Evolutionary conservation across 2,888 invertebrate genomes (phyloP), one percentile per base, ranked within the genome.

Genomic region (Amphipyra berbera): DNA sequence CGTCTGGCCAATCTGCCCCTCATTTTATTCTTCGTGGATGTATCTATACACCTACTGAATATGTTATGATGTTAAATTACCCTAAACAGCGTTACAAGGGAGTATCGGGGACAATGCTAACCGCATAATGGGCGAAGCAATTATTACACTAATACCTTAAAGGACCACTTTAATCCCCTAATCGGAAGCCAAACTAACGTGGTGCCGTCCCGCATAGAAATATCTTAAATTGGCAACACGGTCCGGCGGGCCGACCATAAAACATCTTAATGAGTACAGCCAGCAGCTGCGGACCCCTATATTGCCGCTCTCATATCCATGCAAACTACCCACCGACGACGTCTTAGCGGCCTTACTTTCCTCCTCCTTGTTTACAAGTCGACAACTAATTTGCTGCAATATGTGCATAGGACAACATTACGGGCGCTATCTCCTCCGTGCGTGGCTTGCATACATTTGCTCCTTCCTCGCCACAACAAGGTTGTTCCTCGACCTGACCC

Each of bases 341-440:
- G 92, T 93, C 94, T 93, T 93, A 91, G 93, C 92, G 80, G 89
- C 91, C 91, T 89, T 91, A 91, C 93, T 92, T 92, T 91, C 93
- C 92, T 90, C 86, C 88, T 86, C 88, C 90, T 88, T 93, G 94
- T 94, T 93, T 94, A 94, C 95, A 93, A 94, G 92, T 94, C 92
- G 92, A 90, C 95, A 93, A 95, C 95, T 95, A 95, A 95, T 95
- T 95, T 95, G 95, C 91, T 95, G 95, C 95, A 95, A 94, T 95
- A 95, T 95, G 95, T 95, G 95, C 95, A 94, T 93, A 95, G 95
- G 95, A 94, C 94, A 90, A 90, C 91, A 90, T 93, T 92, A 93
- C 90, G 91, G 90, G 82, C 92, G 89, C 93, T 95, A 95, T 95
- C 94, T 92, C 85, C 85, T 81, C 83, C 86, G 94, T 91, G 93